A percentile compares a stretch with the other conserved stretches of the same genome.
phyloP scores from a whole-genome alignment of 1,140 invertebrate genomes.

The Drosophila sucinea region DNA sequence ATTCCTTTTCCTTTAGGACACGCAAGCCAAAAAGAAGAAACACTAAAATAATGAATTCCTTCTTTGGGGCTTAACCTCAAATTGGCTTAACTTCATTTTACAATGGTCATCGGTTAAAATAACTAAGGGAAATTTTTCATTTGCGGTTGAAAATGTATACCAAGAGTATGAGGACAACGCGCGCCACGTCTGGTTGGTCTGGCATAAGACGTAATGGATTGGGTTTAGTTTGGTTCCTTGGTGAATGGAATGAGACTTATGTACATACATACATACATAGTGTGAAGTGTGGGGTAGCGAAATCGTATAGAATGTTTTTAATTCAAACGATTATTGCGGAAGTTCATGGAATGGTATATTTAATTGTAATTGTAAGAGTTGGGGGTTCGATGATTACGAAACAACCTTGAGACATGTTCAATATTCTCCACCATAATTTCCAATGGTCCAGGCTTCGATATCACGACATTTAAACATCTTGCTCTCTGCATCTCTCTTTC shows the following conservation, averaged over 20 bases:
- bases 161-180: slow-evolving; percentile 28
- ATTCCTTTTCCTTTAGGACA: slow-evolving; percentile 63
- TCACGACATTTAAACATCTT: slow-evolving; percentile 57
- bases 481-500: slow-evolving; percentile 24
- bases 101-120: slow-evolving; percentile 55
- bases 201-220: slow-evolving; percentile 1
- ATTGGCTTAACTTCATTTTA: slow-evolving; percentile 80
- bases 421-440: slow-evolving; percentile 71
- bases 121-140: slow-evolving; percentile 49
- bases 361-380: slow-evolving; percentile 22
- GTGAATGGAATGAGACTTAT: not conserved
- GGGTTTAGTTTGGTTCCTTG: not conserved
- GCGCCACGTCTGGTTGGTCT: slow-evolving; percentile 14
- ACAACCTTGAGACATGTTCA: slow-evolving; percentile 70
- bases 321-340: too few species aligned
- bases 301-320: not conserved
- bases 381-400: not conserved
- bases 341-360: too few species aligned
- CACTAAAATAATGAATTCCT: slow-evolving; percentile 73
- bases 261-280: too few species aligned
- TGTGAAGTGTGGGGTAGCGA: not conserved
- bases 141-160: slow-evolving; percentile 34
- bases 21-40: slow-evolving; percentile 42
- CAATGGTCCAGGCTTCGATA: slow-evolving; percentile 52
- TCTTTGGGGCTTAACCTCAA: slow-evolving; percentile 74